phyloP scores from a whole-genome alignment of 2,113 vertebrate species.

The Meriones unguiculatus region DNA sequence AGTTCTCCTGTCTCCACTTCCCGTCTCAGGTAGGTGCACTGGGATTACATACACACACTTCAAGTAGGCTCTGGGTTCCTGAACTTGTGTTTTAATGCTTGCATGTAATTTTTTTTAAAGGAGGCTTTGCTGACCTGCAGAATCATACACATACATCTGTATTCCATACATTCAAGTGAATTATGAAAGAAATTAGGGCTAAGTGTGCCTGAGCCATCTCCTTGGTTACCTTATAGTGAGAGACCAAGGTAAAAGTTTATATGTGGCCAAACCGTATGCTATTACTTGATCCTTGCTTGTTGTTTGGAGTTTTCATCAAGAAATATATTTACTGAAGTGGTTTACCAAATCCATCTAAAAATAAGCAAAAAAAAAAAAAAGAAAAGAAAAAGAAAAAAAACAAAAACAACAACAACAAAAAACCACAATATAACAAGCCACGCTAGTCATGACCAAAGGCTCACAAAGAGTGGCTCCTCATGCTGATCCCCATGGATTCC shows the following conservation, averaged over 20 bases:
- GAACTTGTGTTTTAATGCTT: not conserved
- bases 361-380: not conserved
- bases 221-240: constrained; percentile 23
- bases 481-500: constrained; percentile 18
- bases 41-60: not conserved
- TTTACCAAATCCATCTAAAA: constrained; percentile 60
- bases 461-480: constrained; percentile 47
- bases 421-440: constrained; percentile 56
- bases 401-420: constrained; percentile 27
- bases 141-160: not conserved
- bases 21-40: not conserved
- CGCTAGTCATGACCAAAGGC: constrained; percentile 37
- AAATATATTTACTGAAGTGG: constrained; percentile 42
- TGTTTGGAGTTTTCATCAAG: constrained; percentile 6
- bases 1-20: not conserved
- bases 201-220: constrained; percentile 37
- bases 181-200: not conserved
- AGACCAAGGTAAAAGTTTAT: constrained; percentile 12
- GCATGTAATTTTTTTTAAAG: not conserved
- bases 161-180: constrained; percentile 47
- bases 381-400: constrained; percentile 13
- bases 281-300: constrained; percentile 38
- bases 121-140: constrained; percentile 29
- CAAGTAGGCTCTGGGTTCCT: not conserved
- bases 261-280: not conserved